Evolutionary conservation across 2,888 invertebrate genomes (phyloP), one percentile per base, ranked within the genome.

Genomic region (Psococerastis gibbosa): DNA sequence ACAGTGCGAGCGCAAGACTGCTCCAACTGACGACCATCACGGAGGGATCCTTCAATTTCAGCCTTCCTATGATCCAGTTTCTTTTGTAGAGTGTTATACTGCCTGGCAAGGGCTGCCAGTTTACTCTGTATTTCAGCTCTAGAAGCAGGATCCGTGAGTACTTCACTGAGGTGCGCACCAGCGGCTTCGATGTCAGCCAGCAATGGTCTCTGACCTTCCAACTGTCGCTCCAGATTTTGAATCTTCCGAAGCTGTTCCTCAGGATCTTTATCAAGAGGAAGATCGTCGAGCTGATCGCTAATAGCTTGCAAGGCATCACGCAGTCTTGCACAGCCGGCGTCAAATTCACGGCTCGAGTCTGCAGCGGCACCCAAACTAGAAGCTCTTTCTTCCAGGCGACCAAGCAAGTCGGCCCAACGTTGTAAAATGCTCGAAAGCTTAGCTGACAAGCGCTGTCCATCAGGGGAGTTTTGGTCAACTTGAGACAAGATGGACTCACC

Each of bases 291-390:
- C 52, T 82, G 80, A 54, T 92, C 91, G 22, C 79, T 78, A 52
- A 92, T 85, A 47, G 74, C 76, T 57, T 85, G 83, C 41, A 94
- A 61, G n/a, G 89, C 87, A 58, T 85, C 85, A 15, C 81, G 71
- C 4, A 95, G 66, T 2, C 87, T 71, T 45, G 81, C 74, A 3
- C 91, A 68, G 2, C 82, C 83, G 0, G 87, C 84, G 62, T 91
- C 89, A 60, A 94, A 92, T 62, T 92, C 89, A 46, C 87, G 75
- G 42, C 88, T 85, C 6, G 91, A 85, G 54, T 89, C 91, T 2
- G 85, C 88, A 1, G 92, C 89, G 2, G 88, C 88, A 45, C 89
- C 88, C 3, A 92, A 66, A 47, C 80, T 82, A 31, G 78, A 78
- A 0, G 89, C 88, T n/a, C 92, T 75, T 52, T 88, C 82, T 55